phyloP scores from a whole-genome alignment of 2,888 invertebrate genomes.

The Zhengitettix transpicula region DNA sequence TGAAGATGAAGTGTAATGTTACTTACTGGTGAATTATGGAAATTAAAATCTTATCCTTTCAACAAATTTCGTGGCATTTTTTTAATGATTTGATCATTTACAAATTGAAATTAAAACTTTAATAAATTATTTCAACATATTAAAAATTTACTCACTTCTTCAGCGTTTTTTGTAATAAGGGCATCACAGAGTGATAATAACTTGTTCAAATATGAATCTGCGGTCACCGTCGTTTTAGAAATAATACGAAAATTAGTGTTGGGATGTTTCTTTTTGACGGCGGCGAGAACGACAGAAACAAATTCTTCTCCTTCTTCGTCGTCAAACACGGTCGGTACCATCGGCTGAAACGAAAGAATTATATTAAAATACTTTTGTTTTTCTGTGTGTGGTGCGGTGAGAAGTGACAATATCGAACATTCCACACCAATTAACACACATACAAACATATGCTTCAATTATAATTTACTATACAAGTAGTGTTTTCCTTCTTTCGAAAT shows the following conservation, averaged over 20 bases:
- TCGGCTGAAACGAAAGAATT: constrained; percentile 31
- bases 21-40: too few relatives aligned
- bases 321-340: constrained; percentile 68
- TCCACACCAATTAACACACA: not conserved
- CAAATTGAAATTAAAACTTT: too few relatives aligned
- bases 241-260: constrained; percentile 28
- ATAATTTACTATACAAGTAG: too few relatives aligned
- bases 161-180: constrained; percentile 47
- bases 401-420: not conserved
- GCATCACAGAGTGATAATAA: constrained; percentile 49
- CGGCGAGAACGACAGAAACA: constrained; percentile 44
- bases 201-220: constrained; percentile 46
- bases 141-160: constrained; percentile 21
- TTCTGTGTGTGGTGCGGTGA: not conserved
- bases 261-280: constrained; percentile 30
- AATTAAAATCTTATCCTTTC: too few relatives aligned
- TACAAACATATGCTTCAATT: too few relatives aligned
- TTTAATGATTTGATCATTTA: too few relatives aligned
- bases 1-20: too few relatives aligned
- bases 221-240: constrained; percentile 33
- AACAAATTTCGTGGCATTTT: too few relatives aligned
- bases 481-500: too few relatives aligned
- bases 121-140: too few relatives aligned
- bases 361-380: not conserved
- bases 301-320: constrained; percentile 59